These are phyloP conservation scores for Lethenteron camtschaticum DNA, from an alignment of 2,113 vertebrate species.

Conservation along the genomic window DNA sequence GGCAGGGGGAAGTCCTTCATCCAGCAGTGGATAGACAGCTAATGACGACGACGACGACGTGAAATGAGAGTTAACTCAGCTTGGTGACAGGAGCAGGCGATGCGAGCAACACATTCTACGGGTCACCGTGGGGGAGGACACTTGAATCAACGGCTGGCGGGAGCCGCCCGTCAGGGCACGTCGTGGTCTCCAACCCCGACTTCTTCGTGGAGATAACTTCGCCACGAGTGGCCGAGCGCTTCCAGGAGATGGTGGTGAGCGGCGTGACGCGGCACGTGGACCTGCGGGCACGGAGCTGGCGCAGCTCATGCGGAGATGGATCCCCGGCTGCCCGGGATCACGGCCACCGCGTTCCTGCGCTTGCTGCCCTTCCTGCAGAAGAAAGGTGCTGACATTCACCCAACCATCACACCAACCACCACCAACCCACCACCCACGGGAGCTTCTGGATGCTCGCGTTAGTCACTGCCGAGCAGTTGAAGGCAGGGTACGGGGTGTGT, in stretches of 20 bases:
- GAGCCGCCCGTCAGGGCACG: constrained; percentile 21
- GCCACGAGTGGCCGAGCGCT: constrained; percentile 65
- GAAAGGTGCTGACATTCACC: constrained; percentile 34
- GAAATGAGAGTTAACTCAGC: no score
- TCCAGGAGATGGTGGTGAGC: constrained; percentile 73
- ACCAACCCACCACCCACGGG: no score
- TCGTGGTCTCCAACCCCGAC: constrained; percentile 79
- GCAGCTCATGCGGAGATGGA: constrained; percentile 66
- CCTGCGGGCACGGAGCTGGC: constrained; percentile 62
- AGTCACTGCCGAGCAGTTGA: no score
- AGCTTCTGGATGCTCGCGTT: no score
- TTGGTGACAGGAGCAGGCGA: no score
- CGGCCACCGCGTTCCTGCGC: constrained; percentile 53
- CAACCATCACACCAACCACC: no score
- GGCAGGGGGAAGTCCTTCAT: no score
- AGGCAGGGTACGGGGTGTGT: no score
- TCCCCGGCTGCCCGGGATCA: constrained; percentile 40
- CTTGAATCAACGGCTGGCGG: constrained; percentile 12
- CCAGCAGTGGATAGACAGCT: no score
- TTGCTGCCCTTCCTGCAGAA: constrained; percentile 76
- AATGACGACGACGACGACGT: no score
- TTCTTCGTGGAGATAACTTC: constrained; percentile 94
- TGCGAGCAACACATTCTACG: no score
- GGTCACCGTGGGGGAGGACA: no score
- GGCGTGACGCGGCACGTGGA: constrained; percentile 84